Evolutionary conservation across 2,113 vertebrate genomes (phyloP).

Genomic region (Lutjanus erythropterus): DNA sequence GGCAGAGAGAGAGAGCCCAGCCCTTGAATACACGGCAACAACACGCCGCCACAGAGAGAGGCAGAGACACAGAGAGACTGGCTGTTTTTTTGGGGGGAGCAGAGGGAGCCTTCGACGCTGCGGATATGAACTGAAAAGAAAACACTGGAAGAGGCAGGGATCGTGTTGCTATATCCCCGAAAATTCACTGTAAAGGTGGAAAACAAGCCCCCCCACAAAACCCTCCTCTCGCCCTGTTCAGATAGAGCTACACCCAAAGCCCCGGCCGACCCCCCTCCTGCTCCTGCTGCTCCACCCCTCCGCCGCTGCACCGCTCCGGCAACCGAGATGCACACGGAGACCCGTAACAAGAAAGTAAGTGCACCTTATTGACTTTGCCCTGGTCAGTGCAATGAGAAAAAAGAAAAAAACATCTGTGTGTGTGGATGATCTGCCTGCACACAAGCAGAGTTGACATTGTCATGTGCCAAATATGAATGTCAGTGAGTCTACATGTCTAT

Average conservation of each 20-base stretch:
- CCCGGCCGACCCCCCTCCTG: conserved; percentile 76
- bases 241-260: conserved; percentile 77
- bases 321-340: conserved; percentile 89
- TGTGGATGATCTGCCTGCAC: conserved; percentile 31
- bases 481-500: conserved; percentile 4
- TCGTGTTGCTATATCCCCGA: conserved; percentile 55
- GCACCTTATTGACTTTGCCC: conserved; percentile 65
- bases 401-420: conserved; percentile 2
- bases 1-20: conserved; percentile 86
- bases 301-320: conserved; percentile 78
- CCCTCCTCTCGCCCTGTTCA: conserved; percentile 65
- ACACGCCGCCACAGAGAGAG: conserved; percentile 77
- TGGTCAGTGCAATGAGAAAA: conserved; percentile 22
- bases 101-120: conserved; percentile 77
- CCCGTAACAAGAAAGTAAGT: conserved; percentile 87
- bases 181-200: conserved; percentile 68
- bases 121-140: conserved; percentile 82
- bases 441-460: conserved; percentile 54
- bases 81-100: conserved; percentile 50
- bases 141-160: conserved; percentile 64
- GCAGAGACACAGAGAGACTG: conserved; percentile 55
- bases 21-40: conserved; percentile 87
- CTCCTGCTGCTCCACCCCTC: conserved; percentile 81
- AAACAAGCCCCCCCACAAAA: conserved; percentile 38
- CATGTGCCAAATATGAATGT: conserved; percentile 56